Evolutionary conservation across 2,113 vertebrate species (phyloP), one percentile per base, ranked within the genome.

Genomic region (Scartelaos histophorus): DNA sequence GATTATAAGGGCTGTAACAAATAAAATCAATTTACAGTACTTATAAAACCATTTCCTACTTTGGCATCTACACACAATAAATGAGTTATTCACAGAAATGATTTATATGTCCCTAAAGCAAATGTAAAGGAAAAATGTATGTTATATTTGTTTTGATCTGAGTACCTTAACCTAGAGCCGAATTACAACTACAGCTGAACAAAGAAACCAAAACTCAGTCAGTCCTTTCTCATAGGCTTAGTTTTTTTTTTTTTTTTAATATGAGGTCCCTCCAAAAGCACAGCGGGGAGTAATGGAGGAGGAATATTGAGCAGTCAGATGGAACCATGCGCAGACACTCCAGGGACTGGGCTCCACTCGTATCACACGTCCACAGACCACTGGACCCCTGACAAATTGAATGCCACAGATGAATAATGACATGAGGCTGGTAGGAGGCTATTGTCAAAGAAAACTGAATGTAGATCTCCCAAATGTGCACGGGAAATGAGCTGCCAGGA

Each of bases 371-470:
- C 79, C 78, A 89, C 29, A 81, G 61, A 90, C 82, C 77, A 87
- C 76, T 60, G 61, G 21, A 34, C 82, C 12, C 21, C 71, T 89
- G 86, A 91, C 85, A 89, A 89, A 91, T 90, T 87, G 75, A 86
- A 88, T 87, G 88, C 78, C 84, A 88, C 83, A 72, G 58, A 86
- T 92, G 89, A 92, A 78, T 90, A 89, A 92, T 89, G 83, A 76
- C 70, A 73, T 72, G 60, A 75, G 72, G 78, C 49, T 61, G 71
- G 71, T 45, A 62, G 64, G 71, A 78, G 58, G 66, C 75, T 68
- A 75, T 24, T 79, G 78, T 78, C 38, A 80, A 67, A 72, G 65
- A 57, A 73, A 84, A 67, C 66, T 15, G 13, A 60, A 51, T 6
- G 34, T 47, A 76, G 22, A 13, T 15, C 67, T 75, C 76, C 51